Base-by-base conservation (phyloP, 2,113 vertebrate species). In the Pyrgilauda ruficollis region DNA sequence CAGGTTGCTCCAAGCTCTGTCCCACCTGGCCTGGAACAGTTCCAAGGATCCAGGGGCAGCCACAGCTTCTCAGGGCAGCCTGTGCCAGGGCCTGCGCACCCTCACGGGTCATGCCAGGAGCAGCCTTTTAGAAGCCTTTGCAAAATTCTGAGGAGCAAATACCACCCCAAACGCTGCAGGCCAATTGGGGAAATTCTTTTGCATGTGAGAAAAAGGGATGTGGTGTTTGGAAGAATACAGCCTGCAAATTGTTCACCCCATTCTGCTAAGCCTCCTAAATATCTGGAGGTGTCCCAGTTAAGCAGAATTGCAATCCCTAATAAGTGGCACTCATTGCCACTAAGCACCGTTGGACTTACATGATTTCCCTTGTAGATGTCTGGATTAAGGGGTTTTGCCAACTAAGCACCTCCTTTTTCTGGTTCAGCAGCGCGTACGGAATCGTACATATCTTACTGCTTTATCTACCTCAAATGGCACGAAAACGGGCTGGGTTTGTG, bases 311-410 rank as follows among this genome's bases (percentile, higher is more conserved):
- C 94, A 96, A 96, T 95, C 93, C 93, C 90, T 90, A 69, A 87
- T 96, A 93, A 96, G 90, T 94, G 94, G 94, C 93, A 95, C 88
- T 96, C 96, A 79, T 86, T 92, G 93, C 92, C 88, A 96, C 93
- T 96, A 96, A 97, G 88, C 93, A 73, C 56, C 41, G 0, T 94
- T 78, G 94, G 92, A 90, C 83, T 97, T 95, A 96, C 20, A 46
- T 1, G 73, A 95, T 96, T 96, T 97, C 92, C 88, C 96, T 97
- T 94, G 94, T 96, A 97, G 96, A 97, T 96, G 96, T 87, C 88
- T 94, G 93, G 90, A 95, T 96, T 96, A 96, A 96, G 90, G 49
- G 88, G 76, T 96, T 97, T 97, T 97, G 92, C 94, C 95, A 95
- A 79, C 92, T 96, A 92, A 97, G 92, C 92, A 82, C 85, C 90